These are phyloP conservation scores for Tonatia bakeri DNA, from an alignment of 2,113 vertebrate genomes.

Conservation along the genomic window DNA sequence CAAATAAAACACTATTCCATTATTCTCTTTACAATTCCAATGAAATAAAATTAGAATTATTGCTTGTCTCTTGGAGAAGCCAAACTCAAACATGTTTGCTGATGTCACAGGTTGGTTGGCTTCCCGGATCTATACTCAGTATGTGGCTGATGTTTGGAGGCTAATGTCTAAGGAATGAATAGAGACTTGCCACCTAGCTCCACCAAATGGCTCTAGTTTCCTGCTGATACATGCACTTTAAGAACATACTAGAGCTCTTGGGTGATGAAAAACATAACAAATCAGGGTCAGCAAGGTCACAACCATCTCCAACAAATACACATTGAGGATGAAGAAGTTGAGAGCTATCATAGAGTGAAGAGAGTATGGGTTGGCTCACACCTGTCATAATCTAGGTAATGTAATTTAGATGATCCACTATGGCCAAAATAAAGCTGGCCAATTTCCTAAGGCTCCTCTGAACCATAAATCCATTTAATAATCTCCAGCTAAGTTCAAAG, in stretches of 20 bases:
- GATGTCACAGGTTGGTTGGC: not conserved
- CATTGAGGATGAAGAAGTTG: not conserved
- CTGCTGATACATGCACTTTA: not conserved
- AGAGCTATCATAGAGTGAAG: not conserved
- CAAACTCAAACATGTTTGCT: too few relatives aligned
- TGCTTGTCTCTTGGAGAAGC: not conserved
- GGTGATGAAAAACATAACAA: too few relatives aligned
- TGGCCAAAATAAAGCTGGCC: accelerated
- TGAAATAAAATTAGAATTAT: not conserved
- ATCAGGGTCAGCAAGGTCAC: not conserved
- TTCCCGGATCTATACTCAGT: not conserved
- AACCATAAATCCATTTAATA: not conserved
- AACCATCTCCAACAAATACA: not conserved
- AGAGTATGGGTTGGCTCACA: too few relatives aligned
- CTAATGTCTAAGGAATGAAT: not conserved
- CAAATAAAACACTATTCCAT: not conserved
- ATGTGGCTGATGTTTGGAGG: not conserved
- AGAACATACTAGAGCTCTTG: too few relatives aligned
- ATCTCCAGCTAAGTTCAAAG: accelerated
- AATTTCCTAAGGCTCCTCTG: too few relatives aligned
- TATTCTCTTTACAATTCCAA: not conserved
- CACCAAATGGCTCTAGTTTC: not conserved
- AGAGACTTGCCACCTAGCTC: not conserved
- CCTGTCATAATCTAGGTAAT: not conserved
- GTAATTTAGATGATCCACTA: accelerated